Percentiles rank a stretch among this genome's conserved stretches.
Conservation (phyloP, 2,888 invertebrate species). For the Mechanitis messenoides region DNA sequence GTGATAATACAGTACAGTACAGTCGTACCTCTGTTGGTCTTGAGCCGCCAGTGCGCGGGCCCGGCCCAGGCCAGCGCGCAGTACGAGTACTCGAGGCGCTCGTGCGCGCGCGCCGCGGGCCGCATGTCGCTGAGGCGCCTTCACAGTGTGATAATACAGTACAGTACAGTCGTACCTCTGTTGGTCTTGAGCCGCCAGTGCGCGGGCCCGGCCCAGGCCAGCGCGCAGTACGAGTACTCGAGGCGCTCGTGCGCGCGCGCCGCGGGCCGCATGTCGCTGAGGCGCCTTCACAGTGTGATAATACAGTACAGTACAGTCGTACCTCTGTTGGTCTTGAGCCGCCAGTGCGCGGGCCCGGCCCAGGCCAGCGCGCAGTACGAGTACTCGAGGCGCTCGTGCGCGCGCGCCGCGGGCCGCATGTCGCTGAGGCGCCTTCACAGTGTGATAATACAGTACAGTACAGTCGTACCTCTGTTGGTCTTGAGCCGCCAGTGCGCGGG, state of each 20-base stretch:
- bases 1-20: too few relatives aligned
- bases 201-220: slow-evolving; percentile 86
- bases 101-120: slow-evolving; percentile 64
- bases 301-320: too few relatives aligned
- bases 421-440: slow-evolving; percentile 74
- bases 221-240: slow-evolving; percentile 83
- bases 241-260: slow-evolving; percentile 66
- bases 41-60: slow-evolving; percentile 88
- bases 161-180: too few relatives aligned
- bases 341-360: slow-evolving; percentile 92
- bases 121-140: slow-evolving; percentile 75
- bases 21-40: slow-evolving; percentile 27
- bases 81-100: slow-evolving; percentile 83
- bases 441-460: too few relatives aligned
- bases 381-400: slow-evolving; percentile 79
- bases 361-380: slow-evolving; percentile 81
- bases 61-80: slow-evolving; percentile 84
- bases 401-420: slow-evolving; percentile 72
- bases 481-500: slow-evolving; percentile 89
- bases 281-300: too few relatives aligned
- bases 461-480: too few relatives aligned
- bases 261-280: slow-evolving; percentile 77
- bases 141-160: too few relatives aligned
- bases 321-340: slow-evolving; percentile 61
- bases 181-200: slow-evolving; percentile 83